phyloP scores from a whole-genome alignment of 2,797 vertebrate genomes.

The Arrhamphus sclerolepis region DNA sequence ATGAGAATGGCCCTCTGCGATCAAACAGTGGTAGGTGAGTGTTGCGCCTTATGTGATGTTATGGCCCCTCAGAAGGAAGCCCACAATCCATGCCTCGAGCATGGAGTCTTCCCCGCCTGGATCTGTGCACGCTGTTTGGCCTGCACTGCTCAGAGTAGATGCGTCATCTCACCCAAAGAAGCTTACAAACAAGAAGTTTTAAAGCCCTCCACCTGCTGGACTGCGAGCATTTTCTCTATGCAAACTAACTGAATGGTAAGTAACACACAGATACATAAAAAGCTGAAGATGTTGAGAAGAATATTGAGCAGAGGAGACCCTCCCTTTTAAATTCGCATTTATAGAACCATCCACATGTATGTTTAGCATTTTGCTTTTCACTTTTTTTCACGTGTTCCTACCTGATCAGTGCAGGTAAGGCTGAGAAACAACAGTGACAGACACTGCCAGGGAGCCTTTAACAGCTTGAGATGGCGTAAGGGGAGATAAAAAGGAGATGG shows the following conservation, averaged over 20 bases:
- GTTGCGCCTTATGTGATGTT: constrained; percentile 59
- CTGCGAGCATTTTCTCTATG: constrained; percentile 71
- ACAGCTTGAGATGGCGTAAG: constrained; percentile 58
- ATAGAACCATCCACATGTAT: constrained; percentile 40
- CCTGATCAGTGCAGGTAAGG: constrained; percentile 48
- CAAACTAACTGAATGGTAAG: constrained; percentile 75
- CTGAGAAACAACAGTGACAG: constrained; percentile 53
- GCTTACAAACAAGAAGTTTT: constrained; percentile 83
- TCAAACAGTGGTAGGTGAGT: constrained; percentile 79
- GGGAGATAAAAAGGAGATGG: constrained; percentile 33
- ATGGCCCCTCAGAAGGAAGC: constrained; percentile 62
- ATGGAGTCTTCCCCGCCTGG: constrained; percentile 48
- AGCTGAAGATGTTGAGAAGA: constrained; percentile 49
- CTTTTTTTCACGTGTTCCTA: constrained; percentile 24
- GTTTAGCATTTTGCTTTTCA: constrained; percentile 30
- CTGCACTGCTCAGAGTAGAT: constrained; percentile 74
- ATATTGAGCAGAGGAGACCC: constrained; percentile 30
- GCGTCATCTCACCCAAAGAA: constrained; percentile 78
- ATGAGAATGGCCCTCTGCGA: constrained; percentile 78
- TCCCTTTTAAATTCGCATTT: constrained; percentile 27
- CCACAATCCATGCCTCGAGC: constrained; percentile 57
- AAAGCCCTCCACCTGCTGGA: constrained; percentile 81
- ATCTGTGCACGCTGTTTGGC: constrained; percentile 57
- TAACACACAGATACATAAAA: constrained; percentile 64
- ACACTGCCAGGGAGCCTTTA: constrained; percentile 46